phyloP scores from a whole-genome alignment of 2,797 vertebrate species.

The Oryzias dopingdopingensis region DNA sequence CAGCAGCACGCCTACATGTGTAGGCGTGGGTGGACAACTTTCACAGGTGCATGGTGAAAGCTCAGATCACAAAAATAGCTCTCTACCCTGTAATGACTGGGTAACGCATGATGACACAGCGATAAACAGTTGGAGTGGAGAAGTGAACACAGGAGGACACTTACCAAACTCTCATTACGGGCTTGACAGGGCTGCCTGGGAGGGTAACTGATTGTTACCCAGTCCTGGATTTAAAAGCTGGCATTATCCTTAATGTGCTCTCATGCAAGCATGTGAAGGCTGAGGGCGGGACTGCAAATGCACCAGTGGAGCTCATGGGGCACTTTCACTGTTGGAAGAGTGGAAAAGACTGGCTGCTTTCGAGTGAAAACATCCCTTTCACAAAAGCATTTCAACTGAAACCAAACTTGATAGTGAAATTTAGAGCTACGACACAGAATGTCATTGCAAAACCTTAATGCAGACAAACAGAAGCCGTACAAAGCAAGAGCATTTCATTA shows the following conservation, averaged over 20 bases:
- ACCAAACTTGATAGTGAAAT: too few species aligned
- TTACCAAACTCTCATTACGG: conserved; percentile 67
- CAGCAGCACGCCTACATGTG: conserved; percentile 30
- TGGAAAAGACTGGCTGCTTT: too few species aligned
- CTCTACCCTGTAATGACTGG: conserved; percentile 55
- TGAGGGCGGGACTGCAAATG: conserved; percentile 33
- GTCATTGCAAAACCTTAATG: too few species aligned
- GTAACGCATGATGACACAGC: conserved; percentile 61
- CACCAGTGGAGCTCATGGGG: conserved; percentile 52
- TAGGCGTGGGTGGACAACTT: conserved; percentile 31
- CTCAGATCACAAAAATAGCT: conserved; percentile 53
- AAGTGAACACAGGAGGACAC: conserved; percentile 37
- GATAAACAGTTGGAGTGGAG: conserved; percentile 51
- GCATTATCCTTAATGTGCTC: conserved; percentile 55
- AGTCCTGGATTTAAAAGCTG: conserved; percentile 55
- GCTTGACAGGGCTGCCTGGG: conserved; percentile 55
- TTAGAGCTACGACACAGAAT: too few species aligned
- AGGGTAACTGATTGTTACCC: conserved; percentile 63
- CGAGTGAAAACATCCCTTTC: too few species aligned
- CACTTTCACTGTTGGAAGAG: conserved; percentile 35
- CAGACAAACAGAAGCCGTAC: too few species aligned
- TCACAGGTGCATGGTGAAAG: conserved; percentile 62
- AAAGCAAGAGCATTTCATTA: too few species aligned
- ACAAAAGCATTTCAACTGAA: too few species aligned
- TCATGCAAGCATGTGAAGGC: conserved; percentile 20